A percentile compares a stretch with the other conserved stretches of the same genome.
These are phyloP conservation scores for Solen grandis DNA, from an alignment of 1,140 invertebrate species.

Conservation along the genomic window DNA sequence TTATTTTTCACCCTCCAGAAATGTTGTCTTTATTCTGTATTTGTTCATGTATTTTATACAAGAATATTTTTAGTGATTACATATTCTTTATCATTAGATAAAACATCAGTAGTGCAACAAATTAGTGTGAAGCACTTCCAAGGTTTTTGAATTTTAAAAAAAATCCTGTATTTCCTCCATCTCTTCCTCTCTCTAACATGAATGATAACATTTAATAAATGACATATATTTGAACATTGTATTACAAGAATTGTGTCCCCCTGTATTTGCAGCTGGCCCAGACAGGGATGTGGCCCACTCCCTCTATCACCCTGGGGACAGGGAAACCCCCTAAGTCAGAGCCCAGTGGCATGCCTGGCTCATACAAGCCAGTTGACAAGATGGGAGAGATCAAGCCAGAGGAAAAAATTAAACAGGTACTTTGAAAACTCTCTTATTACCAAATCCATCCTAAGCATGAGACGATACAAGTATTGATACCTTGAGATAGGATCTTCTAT, in stretches of 20 bases:
- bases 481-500: too few relatives aligned
- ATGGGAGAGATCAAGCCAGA: slow-evolving; percentile 54
- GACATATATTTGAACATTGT: not conserved
- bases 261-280: slow-evolving; percentile 46
- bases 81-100: too few relatives aligned
- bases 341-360: slow-evolving; percentile 3
- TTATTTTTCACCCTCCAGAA: too few relatives aligned
- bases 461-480: not conserved
- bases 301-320: slow-evolving; percentile 74
- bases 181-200: not conserved
- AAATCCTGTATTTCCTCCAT: not conserved
- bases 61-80: too few relatives aligned
- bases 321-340: slow-evolving; percentile 61
- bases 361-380: slow-evolving; percentile 15
- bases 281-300: slow-evolving; percentile 65
- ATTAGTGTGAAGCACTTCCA: not conserved
- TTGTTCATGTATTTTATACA: too few relatives aligned
- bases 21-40: too few relatives aligned
- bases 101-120: too few relatives aligned
- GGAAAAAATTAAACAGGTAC: slow-evolving; percentile 56
- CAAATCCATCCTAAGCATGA: not conserved
- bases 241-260: not conserved
- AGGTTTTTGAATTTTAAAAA: not conserved
- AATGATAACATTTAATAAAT: not conserved
- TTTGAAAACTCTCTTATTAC: slow-evolving; percentile 8